Conservation (phyloP, 2,797 vertebrate species). For the Coendou prehensilis region DNA sequence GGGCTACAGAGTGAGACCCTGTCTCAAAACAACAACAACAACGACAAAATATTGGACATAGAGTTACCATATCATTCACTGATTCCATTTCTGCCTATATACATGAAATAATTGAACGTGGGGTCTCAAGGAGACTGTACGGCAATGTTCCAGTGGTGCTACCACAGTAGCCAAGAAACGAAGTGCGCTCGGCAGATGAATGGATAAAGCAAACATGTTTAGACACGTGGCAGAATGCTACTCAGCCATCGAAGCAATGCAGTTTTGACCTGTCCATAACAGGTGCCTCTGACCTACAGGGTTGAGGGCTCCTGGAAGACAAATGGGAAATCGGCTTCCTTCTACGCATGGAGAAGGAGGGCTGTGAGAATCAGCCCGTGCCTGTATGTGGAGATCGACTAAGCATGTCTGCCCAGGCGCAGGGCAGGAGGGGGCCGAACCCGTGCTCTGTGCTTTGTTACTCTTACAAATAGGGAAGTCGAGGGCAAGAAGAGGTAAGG, state of each 20-base stretch:
- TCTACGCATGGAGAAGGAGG: background rate
- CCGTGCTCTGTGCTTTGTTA: background rate
- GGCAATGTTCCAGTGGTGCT: too few relatives aligned
- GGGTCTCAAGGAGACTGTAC: too few relatives aligned
- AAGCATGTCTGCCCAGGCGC: background rate
- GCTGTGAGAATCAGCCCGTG: background rate
- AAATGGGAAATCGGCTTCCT: background rate
- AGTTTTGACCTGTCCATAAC: too few relatives aligned
- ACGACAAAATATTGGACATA: too few relatives aligned
- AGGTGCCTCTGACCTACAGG: background rate
- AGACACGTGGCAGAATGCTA: too few relatives aligned
- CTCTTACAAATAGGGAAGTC: background rate
- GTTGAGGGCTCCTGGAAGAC: background rate
- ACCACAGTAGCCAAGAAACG: background rate
- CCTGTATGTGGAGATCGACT: background rate
- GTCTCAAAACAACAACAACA: too few relatives aligned
- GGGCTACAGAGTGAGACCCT: background rate
- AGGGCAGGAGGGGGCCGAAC: background rate
- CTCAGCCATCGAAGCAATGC: too few relatives aligned
- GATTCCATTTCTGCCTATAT: too few relatives aligned
- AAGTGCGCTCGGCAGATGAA: background rate
- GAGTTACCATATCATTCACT: too few relatives aligned
- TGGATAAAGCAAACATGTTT: too few relatives aligned
- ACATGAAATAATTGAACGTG: background rate
- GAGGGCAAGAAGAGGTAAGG: background rate